A percentile compares a stretch with the other conserved stretches of the same genome.
phyloP scores from a whole-genome alignment of 2,888 invertebrate species.

The Drosophila paranaensis region DNA sequence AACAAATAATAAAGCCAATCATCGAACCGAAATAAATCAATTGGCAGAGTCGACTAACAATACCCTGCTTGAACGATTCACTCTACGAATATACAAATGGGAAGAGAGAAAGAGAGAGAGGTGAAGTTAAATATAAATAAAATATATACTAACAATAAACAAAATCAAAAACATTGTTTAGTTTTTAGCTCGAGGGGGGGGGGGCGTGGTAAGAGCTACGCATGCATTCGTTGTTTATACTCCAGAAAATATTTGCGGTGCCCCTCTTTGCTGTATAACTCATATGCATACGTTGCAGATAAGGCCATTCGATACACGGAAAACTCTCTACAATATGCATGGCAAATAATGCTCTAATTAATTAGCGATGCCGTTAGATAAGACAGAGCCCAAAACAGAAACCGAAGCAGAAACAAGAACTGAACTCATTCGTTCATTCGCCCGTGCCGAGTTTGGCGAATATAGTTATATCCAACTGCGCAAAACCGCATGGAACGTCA shows the following conservation, averaged over 20 bases:
- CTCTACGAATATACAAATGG: background rate
- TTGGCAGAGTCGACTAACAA: conserved; percentile 1
- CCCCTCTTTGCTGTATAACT: conserved; percentile 9
- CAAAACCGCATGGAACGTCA: conserved; percentile 37
- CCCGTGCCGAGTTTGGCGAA: background rate
- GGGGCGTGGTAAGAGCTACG: too few species aligned
- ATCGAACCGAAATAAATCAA: background rate
- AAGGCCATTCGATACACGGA: conserved; percentile 27
- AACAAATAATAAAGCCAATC: conserved; percentile 21
- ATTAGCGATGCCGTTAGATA: conserved; percentile 63
- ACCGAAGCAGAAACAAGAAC: background rate
- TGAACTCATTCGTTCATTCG: conserved; percentile 1
- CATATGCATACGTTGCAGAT: conserved; percentile 29
- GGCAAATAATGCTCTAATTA: conserved; percentile 61
- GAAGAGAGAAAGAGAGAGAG: background rate
- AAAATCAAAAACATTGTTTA: background rate
- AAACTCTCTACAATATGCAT: conserved; percentile 39
- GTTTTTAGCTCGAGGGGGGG: background rate
- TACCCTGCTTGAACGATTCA: conserved; percentile 17
- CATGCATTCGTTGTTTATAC: too few species aligned
- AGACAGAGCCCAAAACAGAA: conserved; percentile 24
- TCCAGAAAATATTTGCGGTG: background rate
- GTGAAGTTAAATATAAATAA: background rate
- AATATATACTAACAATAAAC: background rate
- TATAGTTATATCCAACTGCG: conserved; percentile 49